Percentiles rank a stretch among this genome's conserved stretches.
These are phyloP conservation scores for Hydrochoerus hydrochaeris DNA, from an alignment of 2,113 vertebrate species.

Conservation along the genomic window DNA sequence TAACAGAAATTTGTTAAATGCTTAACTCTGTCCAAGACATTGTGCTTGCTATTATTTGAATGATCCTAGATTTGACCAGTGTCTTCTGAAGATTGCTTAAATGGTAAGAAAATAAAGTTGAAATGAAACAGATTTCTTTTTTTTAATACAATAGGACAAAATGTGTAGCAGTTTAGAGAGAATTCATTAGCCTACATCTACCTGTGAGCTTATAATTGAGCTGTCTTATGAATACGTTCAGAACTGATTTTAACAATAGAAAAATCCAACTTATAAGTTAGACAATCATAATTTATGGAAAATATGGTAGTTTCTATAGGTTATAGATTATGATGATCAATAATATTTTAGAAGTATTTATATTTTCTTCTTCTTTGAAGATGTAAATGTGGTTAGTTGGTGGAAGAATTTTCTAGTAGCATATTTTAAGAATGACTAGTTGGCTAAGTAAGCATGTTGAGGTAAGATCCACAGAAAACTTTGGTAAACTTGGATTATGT, in stretches of 20 bases:
- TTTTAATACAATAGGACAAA: neutral
- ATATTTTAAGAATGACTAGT: conserved; percentile 40
- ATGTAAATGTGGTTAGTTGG: neutral
- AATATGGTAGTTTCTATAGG: neutral
- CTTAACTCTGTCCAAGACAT: neutral
- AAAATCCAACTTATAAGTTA: conserved; percentile 18
- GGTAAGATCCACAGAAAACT: conserved; percentile 20
- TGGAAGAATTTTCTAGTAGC: conserved; percentile 37
- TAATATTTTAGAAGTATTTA: neutral
- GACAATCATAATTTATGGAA: conserved; percentile 4
- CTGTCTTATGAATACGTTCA: neutral
- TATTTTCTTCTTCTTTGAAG: neutral
- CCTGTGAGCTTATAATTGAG: neutral
- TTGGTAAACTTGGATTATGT: conserved; percentile 5
- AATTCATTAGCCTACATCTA: conserved; percentile 10
- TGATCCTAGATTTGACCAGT: conserved; percentile 30
- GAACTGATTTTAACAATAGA: conserved; percentile 10
- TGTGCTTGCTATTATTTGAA: conserved; percentile 23
- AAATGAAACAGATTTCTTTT: neutral
- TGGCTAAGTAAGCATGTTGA: conserved; percentile 32
- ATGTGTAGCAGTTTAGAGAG: neutral
- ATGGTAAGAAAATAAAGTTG: conserved; percentile 56
- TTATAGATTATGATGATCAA: neutral
- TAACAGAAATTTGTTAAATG: neutral
- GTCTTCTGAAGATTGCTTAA: neutral